Percentiles rank a stretch among this genome's conserved stretches.
Conservation (phyloP, 1,140 invertebrate genomes). For the Penaeus japonicus region DNA sequence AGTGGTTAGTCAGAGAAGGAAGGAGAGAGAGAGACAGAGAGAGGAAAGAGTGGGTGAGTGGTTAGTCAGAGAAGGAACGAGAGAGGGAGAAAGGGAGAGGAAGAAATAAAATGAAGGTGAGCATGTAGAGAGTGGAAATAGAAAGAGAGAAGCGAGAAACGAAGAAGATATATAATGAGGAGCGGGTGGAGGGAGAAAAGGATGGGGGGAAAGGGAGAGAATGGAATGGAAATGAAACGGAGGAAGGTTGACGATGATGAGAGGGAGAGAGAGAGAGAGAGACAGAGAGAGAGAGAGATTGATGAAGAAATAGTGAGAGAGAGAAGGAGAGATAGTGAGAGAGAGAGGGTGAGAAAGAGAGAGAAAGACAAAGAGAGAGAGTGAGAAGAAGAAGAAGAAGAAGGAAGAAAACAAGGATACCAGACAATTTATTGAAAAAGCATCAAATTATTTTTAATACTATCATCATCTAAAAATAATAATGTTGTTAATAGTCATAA, state of each 20-base stretch:
- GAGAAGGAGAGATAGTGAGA: too few relatives aligned
- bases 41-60: too few relatives aligned
- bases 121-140: background rate
- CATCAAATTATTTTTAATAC: too few relatives aligned
- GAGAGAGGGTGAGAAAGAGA: background rate
- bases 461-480: too few relatives aligned
- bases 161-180: background rate
- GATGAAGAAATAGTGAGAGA: background rate
- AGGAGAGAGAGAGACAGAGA: background rate
- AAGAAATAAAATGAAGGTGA: background rate
- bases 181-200: background rate
- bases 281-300: background rate
- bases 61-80: background rate
- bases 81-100: too few relatives aligned
- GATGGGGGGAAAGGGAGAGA: background rate
- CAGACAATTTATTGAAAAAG: too few relatives aligned
- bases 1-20: background rate
- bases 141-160: background rate
- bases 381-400: background rate
- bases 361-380: background rate
- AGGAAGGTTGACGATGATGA: background rate
- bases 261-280: background rate
- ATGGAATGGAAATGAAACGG: background rate
- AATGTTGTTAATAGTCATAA: too few relatives aligned
- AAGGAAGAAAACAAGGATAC: background rate